Percentiles rank a stretch among this genome's conserved stretches.
These are phyloP conservation scores for Liopterus haemorrhoidalis DNA, from an alignment of 2,888 invertebrate species.

Conservation along the genomic window DNA sequence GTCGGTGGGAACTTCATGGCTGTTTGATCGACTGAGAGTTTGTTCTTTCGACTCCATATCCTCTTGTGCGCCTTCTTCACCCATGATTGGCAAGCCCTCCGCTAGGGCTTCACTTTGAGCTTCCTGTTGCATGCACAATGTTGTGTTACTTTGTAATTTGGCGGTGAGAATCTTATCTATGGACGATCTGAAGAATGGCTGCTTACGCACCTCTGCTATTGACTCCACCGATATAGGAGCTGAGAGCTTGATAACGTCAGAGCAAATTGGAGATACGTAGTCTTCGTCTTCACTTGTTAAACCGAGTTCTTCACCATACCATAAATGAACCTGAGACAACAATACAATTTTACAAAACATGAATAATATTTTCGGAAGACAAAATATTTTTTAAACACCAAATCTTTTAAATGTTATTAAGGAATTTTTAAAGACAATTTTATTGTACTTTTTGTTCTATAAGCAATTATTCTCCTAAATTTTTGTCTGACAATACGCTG, in stretches of 20 bases:
- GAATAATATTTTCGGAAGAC: no score
- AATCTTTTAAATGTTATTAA: no score
- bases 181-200: no score
- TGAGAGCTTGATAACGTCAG: conserved; percentile 48
- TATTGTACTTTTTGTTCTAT: conserved; percentile 4
- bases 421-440: conserved; percentile 14
- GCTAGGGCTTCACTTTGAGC: conserved; percentile 34
- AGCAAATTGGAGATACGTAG: conserved; percentile 59
- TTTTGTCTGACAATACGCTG: no score
- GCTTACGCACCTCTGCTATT: conserved; percentile 44
- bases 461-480: no score
- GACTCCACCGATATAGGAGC: conserved; percentile 50
- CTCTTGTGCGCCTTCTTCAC: no score
- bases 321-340: conserved; percentile 67
- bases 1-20: conserved; percentile 67
- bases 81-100: conserved; percentile 33
- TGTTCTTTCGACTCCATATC: no score
- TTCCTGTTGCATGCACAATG: conserved; percentile 27
- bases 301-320: conserved; percentile 90
- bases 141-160: no score
- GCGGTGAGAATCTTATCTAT: no score
- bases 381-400: no score
- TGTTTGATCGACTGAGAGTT: no score
- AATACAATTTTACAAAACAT: no score
- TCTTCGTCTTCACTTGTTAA: conserved; percentile 90